A percentile compares a stretch with the other conserved stretches of the same genome.
phyloP scores from a whole-genome alignment of 2,113 vertebrate genomes.

The Actinemys pallida region DNA sequence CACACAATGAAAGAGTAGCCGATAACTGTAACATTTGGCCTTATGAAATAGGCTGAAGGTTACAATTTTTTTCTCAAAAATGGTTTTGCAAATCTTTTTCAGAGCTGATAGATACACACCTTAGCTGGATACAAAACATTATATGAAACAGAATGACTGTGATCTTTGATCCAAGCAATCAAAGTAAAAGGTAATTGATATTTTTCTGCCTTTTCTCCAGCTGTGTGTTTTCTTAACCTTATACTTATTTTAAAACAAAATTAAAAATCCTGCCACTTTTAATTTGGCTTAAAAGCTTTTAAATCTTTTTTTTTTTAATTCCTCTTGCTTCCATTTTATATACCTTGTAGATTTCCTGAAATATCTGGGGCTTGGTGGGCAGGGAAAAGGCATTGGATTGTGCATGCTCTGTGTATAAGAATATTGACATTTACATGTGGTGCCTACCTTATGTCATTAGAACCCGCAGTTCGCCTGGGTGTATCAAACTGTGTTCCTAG shows the following conservation, averaged over 20 bases:
- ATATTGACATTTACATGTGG: neutral
- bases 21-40: conserved; percentile 62
- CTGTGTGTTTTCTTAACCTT: conserved; percentile 79
- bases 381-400: conserved; percentile 26
- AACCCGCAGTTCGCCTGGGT: neutral
- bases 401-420: conserved; percentile 59
- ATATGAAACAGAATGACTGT: conserved; percentile 88
- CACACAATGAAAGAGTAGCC: conserved; percentile 42
- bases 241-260: conserved; percentile 47
- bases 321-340: conserved; percentile 33
- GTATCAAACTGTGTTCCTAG: neutral
- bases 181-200: conserved; percentile 86
- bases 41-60: conserved; percentile 72
- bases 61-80: conserved; percentile 85
- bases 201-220: conserved; percentile 85
- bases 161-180: conserved; percentile 88
- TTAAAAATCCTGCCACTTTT: conserved; percentile 47
- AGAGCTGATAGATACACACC: conserved; percentile 91
- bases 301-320: conserved; percentile 14
- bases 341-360: conserved; percentile 24
- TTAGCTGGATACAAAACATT: conserved; percentile 93
- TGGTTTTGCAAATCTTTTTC: conserved; percentile 90
- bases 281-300: conserved; percentile 54
- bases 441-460: neutral
- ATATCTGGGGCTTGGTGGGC: conserved; percentile 17